These are phyloP conservation scores for Drosophila testacea DNA, from an alignment of 2,888 invertebrate genomes.

Conservation along the genomic window DNA sequence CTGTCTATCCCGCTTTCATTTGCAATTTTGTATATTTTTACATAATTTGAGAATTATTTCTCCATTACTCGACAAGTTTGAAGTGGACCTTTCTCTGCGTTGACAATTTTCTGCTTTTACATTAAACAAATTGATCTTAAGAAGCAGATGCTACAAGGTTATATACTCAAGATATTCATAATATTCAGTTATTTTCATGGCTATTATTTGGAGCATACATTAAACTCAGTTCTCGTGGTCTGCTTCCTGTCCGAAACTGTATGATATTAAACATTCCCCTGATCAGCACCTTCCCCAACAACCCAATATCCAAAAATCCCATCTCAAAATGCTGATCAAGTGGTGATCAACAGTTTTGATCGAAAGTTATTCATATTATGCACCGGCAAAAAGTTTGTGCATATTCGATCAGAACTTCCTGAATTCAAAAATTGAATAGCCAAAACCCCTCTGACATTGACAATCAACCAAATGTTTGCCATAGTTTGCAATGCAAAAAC, in stretches of 20 bases:
- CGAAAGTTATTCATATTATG: constrained; percentile 68
- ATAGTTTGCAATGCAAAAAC: constrained; percentile 70
- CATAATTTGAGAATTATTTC: constrained; percentile 11
- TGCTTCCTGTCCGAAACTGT: constrained; percentile 52
- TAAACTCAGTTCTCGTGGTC: constrained; percentile 48
- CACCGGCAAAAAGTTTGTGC: constrained; percentile 36
- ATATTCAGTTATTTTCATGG: constrained; percentile 45
- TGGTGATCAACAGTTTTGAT: constrained; percentile 27
- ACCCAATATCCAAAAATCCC: not conserved
- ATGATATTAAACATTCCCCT: constrained; percentile 50
- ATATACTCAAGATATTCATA: constrained; percentile 34
- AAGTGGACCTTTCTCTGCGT: constrained; percentile 8
- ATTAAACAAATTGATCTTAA: not conserved
- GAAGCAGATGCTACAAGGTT: constrained; percentile 32
- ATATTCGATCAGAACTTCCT: constrained; percentile 58
- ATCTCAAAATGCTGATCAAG: constrained; percentile 54
- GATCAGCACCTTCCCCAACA: not conserved
- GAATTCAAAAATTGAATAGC: constrained; percentile 34
- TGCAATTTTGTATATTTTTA: constrained; percentile 13
- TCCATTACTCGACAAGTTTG: constrained; percentile 18
- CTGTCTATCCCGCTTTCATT: not conserved
- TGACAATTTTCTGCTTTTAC: not conserved
- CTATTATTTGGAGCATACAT: constrained; percentile 50
- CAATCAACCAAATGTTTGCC: constrained; percentile 61
- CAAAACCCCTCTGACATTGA: constrained; percentile 68